Percentiles rank a stretch among this genome's conserved stretches.
phyloP scores from a whole-genome alignment of 2,888 invertebrate species.

The Epinotia demarniana region DNA sequence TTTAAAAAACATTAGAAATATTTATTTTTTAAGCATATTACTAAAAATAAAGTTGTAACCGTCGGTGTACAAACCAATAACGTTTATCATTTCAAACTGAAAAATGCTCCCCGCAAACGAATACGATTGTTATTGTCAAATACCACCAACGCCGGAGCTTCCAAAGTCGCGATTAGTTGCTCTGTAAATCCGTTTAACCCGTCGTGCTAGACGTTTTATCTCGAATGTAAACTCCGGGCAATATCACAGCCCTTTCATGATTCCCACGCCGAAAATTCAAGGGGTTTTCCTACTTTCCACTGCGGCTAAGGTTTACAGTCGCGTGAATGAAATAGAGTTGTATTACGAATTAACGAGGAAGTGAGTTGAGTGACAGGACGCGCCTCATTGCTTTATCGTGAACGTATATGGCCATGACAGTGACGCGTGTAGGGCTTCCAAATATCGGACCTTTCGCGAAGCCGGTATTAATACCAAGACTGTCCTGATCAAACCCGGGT shows the following conservation, averaged over 20 bases:
- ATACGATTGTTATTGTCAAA: constrained; percentile 11
- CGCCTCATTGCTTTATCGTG: constrained; percentile 63
- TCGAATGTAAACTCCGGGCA: constrained; percentile 67
- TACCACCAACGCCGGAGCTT: constrained; percentile 4
- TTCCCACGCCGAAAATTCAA: constrained; percentile 52
- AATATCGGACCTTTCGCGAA: too few species aligned
- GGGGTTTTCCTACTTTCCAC: constrained; percentile 54
- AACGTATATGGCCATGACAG: constrained; percentile 61
- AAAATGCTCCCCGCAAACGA: background rate
- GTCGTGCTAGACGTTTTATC: constrained; percentile 68
- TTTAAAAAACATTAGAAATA: background rate
- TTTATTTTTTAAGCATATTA: background rate
- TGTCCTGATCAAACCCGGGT: too few species aligned
- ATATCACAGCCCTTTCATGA: constrained; percentile 58
- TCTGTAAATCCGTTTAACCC: constrained; percentile 55
- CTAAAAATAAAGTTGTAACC: background rate
- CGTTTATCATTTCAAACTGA: background rate
- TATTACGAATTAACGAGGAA: constrained; percentile 78
- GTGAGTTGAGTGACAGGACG: constrained; percentile 77
- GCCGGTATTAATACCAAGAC: too few species aligned
- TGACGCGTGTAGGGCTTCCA: constrained; percentile 30
- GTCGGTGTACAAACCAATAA: constrained; percentile 2
- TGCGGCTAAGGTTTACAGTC: constrained; percentile 62
- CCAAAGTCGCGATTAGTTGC: constrained; percentile 53
- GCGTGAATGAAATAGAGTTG: constrained; percentile 60